Evolutionary conservation across 2,113 vertebrate genomes (phyloP).

Genomic region (Ictidomys tridecemlineatus): DNA sequence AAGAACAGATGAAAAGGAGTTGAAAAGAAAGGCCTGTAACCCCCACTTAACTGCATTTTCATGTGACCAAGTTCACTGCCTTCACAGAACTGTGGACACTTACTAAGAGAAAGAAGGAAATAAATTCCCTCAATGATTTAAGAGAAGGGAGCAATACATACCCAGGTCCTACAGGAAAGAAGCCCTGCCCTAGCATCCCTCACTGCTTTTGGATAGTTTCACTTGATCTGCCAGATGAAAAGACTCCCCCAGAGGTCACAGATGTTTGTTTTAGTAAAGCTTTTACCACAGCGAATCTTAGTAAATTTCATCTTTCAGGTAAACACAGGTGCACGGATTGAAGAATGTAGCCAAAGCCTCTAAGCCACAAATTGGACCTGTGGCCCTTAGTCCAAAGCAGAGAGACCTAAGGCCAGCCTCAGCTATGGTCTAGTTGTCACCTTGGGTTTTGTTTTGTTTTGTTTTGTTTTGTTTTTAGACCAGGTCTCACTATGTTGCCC

Average conservation of each 20-base stretch:
- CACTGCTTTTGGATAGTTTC: background rate
- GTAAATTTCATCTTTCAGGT: background rate
- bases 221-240: background rate
- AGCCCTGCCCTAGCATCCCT: fast-evolving
- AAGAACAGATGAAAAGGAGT: background rate
- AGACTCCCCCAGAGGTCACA: background rate
- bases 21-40: fast-evolving
- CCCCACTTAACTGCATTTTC: fast-evolving
- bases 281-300: background rate
- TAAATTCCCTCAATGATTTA: background rate
- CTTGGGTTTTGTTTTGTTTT: background rate
- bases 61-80: background rate
- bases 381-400: background rate
- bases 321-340: background rate
- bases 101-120: background rate
- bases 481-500: background rate
- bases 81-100: background rate
- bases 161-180: background rate
- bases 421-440: background rate
- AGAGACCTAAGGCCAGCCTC: background rate
- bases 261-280: background rate
- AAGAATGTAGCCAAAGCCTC: background rate
- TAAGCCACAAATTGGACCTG: fast-evolving
- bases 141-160: background rate
- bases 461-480: background rate